Base-by-base conservation (phyloP, 2,888 invertebrate species). In the Volucella zonaria region DNA sequence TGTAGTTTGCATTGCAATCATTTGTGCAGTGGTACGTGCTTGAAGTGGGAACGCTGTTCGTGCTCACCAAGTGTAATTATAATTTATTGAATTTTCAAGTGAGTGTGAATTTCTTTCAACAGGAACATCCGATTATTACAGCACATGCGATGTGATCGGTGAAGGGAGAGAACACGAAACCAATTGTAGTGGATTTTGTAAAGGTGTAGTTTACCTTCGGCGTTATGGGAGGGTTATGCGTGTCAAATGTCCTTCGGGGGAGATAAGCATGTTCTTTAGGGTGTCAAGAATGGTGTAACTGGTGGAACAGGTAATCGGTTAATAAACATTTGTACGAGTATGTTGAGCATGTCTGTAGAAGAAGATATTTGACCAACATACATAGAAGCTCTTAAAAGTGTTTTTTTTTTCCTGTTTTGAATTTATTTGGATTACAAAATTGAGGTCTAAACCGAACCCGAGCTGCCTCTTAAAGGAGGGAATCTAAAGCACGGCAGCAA, bases 31-130 rank as follows among this genome's bases (percentile, higher is more conserved):
- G 15, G 15, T 59, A 79, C 66, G 58, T 75, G 70, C 51, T 71
- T 71, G 70, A 76, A 80, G 80, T 83, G 80, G 80, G 67, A 80
- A 61, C 59, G 64, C 40, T 82, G 64, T 82, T 80, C 74, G 62
- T 79, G 68, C 66, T 79, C 52, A 66, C 75, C 80, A 80, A 80
- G 80, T 80, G 71, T 83, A 83, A 83, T 83, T 83, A 83, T 80
- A 83, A 83, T 83, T 83, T 83, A 83, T 83, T 83, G 83, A 23
- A 70, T 71, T 75, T 75, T 51, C 61, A 64, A 83, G 56, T 59
- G 80, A 49, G 66, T 83, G 80, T 80, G 83, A 70, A 67, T 23
- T 80, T 80, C 70, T 83, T 83, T 56, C 43, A 66, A 38, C 80
- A 71, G 40, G 59, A 80, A 80, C 71, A 80, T 76, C 54, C 59